Conservation (phyloP, 2,888 invertebrate genomes). For the Drosophila mercatorum region DNA sequence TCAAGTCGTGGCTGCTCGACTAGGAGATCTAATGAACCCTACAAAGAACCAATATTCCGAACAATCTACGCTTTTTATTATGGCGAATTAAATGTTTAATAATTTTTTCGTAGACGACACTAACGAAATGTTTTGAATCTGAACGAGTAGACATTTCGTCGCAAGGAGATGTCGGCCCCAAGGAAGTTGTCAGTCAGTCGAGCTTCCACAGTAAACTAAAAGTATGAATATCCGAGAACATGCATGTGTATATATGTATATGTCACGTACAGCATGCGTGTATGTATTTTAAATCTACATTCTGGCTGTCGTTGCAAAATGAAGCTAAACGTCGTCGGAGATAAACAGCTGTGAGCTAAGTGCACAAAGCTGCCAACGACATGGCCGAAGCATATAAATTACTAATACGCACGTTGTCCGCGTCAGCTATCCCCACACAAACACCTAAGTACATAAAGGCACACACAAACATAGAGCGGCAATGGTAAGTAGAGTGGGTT, state of each 20-base stretch:
- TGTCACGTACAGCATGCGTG: background rate
- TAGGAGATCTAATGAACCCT: too few species aligned
- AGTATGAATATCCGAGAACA: background rate
- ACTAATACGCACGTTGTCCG: constrained; percentile 71
- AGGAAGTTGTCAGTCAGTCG: constrained; percentile 4
- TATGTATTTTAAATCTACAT: constrained; percentile 10
- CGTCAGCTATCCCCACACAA: constrained; percentile 32
- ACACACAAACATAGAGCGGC: constrained; percentile 11
- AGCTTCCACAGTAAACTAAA: background rate
- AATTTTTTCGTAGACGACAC: too few species aligned
- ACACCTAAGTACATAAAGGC: constrained; percentile 25
- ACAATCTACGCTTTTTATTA: too few species aligned
- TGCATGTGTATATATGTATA: background rate
- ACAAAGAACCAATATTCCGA: too few species aligned
- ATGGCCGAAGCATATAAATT: constrained; percentile 64
- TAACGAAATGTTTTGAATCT: background rate
- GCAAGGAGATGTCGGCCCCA: background rate
- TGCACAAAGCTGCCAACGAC: constrained; percentile 42
- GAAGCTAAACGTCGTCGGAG: constrained; percentile 68
- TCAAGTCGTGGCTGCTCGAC: too few species aligned
- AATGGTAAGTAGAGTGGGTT: constrained; percentile 15
- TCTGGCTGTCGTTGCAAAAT: constrained; percentile 42
- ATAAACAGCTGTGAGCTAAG: constrained; percentile 68
- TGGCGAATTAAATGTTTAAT: too few species aligned
- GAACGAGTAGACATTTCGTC: background rate